Evolutionary conservation across 1,140 invertebrate genomes (phyloP).

Genomic region (Andricus grossulariae): DNA sequence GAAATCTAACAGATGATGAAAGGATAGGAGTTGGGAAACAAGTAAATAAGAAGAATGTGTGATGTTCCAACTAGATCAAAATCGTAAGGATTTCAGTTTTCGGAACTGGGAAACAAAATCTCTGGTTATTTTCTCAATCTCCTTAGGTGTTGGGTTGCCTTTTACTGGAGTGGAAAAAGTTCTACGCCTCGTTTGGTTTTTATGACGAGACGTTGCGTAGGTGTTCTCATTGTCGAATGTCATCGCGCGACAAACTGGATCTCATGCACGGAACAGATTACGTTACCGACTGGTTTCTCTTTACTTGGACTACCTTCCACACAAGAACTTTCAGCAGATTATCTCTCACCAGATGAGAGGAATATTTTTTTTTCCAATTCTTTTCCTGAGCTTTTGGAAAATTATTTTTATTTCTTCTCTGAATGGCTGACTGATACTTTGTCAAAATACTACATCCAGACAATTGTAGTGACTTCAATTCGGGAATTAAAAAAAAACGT

Average conservation of each 20-base stretch:
- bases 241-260: slow-evolving; percentile 64
- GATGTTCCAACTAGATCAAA: too few relatives aligned
- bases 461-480: too few relatives aligned
- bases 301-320: slow-evolving; percentile 37
- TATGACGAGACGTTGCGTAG: slow-evolving; percentile 57
- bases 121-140: not conserved
- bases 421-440: too few relatives aligned
- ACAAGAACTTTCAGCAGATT: not conserved
- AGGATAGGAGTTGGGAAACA: too few relatives aligned
- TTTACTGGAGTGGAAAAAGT: slow-evolving; percentile 62
- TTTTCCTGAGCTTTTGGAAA: slow-evolving; percentile 25
- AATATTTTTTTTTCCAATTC: slow-evolving; percentile 2
- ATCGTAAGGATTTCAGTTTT: not conserved
- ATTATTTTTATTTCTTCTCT: too few relatives aligned
- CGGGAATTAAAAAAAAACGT: too few relatives aligned
- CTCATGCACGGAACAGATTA: slow-evolving; percentile 66
- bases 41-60: too few relatives aligned
- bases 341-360: slow-evolving; percentile 37
- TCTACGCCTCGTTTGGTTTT: slow-evolving; percentile 56
- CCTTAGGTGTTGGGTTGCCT: slow-evolving; percentile 40
- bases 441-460: too few relatives aligned
- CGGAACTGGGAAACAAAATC: not conserved
- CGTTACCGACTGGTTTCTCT: slow-evolving; percentile 62
- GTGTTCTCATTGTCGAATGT: slow-evolving; percentile 63
- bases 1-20: too few relatives aligned